Evolutionary conservation across 1,140 invertebrate genomes (phyloP).

Genomic region (Brachionus plicatilis): DNA sequence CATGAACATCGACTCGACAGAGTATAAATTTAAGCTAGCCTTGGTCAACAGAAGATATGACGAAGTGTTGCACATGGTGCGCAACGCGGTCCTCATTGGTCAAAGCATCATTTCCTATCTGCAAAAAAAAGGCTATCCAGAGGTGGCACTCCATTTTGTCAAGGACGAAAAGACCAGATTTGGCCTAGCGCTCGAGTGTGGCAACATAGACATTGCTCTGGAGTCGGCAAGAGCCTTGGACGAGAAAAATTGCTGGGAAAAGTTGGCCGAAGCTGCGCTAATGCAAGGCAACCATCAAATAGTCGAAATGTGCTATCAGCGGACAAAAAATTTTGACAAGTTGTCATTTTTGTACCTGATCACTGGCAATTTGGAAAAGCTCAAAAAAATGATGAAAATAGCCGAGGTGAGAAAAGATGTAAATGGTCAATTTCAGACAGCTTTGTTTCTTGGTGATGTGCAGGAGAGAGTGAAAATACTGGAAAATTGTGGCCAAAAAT

Average conservation of each 20-base stretch:
- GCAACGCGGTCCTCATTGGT: conserved; percentile 88
- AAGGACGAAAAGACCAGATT: conserved; percentile 98
- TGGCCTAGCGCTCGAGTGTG: conserved; percentile 90
- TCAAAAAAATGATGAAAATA: conserved; percentile 98
- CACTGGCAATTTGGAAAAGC: conserved; percentile 94
- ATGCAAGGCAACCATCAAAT: conserved; percentile 88
- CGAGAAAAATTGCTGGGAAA: conserved; percentile 90
- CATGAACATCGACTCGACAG: conserved; percentile 88
- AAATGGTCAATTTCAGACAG: conserved; percentile 92
- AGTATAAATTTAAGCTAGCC: conserved; percentile 96
- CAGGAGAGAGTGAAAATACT: conserved; percentile 80
- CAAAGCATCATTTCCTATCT: conserved; percentile 98
- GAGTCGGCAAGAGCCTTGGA: conserved; percentile 90
- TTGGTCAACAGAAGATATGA: conserved; percentile 94
- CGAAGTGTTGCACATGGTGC: conserved; percentile 91
- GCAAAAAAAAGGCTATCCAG: conserved; percentile 98
- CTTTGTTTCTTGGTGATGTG: conserved; percentile 83
- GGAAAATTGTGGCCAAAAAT: conserved; percentile 62
- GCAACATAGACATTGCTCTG: conserved; percentile 85
- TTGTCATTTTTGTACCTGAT: conserved; percentile 95
- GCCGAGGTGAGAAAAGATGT: conserved; percentile 61
- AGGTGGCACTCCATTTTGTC: conserved; percentile 98
- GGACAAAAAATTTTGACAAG: conserved; percentile 98
- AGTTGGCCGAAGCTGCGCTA: conserved; percentile 85
- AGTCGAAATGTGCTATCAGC: conserved; percentile 98